Percentiles rank a stretch among this genome's conserved stretches.
Conservation (phyloP, 1,140 invertebrate species). For the Caenorhabditis inopinata region DNA sequence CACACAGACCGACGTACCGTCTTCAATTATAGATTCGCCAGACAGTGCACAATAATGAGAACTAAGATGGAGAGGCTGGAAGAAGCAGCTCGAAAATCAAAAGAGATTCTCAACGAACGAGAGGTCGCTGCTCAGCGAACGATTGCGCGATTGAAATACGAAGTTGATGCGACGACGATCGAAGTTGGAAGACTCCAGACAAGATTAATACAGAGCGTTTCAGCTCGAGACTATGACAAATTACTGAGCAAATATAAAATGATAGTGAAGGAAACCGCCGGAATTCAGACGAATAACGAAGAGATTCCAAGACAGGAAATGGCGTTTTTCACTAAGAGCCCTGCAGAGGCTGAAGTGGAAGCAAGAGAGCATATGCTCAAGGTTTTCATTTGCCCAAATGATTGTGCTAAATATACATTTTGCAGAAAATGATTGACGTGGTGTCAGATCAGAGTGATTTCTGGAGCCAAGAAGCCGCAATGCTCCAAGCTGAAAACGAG, state of each 20-base stretch:
- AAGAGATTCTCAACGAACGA: neutral
- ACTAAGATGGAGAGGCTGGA: neutral
- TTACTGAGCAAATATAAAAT: slow-evolving; percentile 39
- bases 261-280: slow-evolving; percentile 25
- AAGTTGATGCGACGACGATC: slow-evolving; percentile 36
- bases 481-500: slow-evolving; percentile 39
- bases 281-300: slow-evolving; percentile 20
- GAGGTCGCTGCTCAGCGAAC: neutral
- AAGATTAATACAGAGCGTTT: slow-evolving; percentile 43
- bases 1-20: too few species aligned
- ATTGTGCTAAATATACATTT: too few species aligned
- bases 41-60: neutral
- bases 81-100: slow-evolving; percentile 9
- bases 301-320: slow-evolving; percentile 32
- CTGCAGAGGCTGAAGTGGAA: slow-evolving; percentile 6
- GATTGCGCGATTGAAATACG: slow-evolving; percentile 17
- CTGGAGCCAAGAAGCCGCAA: slow-evolving; percentile 44
- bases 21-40: neutral
- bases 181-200: slow-evolving; percentile 42
- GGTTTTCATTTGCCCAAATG: neutral
- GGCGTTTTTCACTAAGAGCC: neutral
- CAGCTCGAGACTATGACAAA: slow-evolving; percentile 27
- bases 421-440: slow-evolving; percentile 44
- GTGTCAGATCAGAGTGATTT: slow-evolving; percentile 47
- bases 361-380: slow-evolving; percentile 20